Base-by-base conservation (phyloP, 2,113 vertebrate genomes). In the Pseudolaguvia tuberculata region DNA sequence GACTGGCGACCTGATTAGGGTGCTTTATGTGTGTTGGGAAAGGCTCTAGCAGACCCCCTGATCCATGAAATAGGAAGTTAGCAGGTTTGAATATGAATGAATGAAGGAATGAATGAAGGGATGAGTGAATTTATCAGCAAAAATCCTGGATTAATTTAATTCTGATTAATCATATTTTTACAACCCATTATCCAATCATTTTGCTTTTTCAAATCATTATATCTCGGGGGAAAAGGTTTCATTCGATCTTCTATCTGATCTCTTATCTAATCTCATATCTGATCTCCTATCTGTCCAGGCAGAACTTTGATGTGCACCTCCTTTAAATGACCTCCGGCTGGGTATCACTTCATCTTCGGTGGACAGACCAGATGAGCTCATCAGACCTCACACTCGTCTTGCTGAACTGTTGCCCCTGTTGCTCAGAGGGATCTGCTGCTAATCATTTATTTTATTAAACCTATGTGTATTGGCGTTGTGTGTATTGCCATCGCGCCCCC, bases 401-500 rank as follows among this genome's bases (percentile, higher is more conserved):
- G 63, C 14, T 48, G 45, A 67, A 48, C 23, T 67, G 45, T 48
- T 66, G 42, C 63, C 45, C 23, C 9, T 67, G 23, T 67, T 67
- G 47, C 63, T 67, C 63, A 29, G 23, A 50, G 51, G 31, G 62
- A 53, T 75, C 51, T 56, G 39, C 10, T 55, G 39, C 50, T 56
- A 47, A 56, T 56, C 5, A 29, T 48, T 47, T 3, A 2, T 53
- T 42, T 50, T 50, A 75, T 75, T 75, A 75, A 67, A 67, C 45
- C 45, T 27, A n/a, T 1, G 45, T 50, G 50, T 56, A 23, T 56
- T 55, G 31, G 55, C 42, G 20, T 55, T 51, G 59, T 61, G 63
- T 74, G 52, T 53, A 73, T 70, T 73, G 74, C 62, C 21, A 77
- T 82, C 35, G 73, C 53, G 81, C 81, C 81, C 63, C 75, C 78